Evolutionary conservation across 1,140 invertebrate genomes (phyloP), one percentile per base, ranked within the genome.

Genomic region (Musca vetustissima): DNA sequence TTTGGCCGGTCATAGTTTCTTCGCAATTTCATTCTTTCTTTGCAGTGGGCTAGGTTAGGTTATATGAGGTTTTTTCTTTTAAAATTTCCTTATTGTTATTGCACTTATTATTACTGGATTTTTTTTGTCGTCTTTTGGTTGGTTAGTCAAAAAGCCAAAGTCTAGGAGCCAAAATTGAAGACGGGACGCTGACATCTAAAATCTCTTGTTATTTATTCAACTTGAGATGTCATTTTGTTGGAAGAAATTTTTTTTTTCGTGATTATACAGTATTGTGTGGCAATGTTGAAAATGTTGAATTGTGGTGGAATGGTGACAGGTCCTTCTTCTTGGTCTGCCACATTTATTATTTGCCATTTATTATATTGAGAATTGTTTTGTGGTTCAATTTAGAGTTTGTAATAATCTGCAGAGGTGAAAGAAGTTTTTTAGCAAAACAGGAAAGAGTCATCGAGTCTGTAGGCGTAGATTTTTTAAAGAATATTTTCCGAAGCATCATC

Each of bases 1-100:
- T n/a, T n/a, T n/a, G n/a, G n/a, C n/a, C n/a, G n/a, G n/a, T n/a
- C n/a, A n/a, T n/a, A n/a, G 55, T 59, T 59, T 59, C 17, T 36
- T 49, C 48, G 11, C 32, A n/a, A n/a, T n/a, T 59, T 32, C 55
- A 32, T n/a, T n/a, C n/a, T 59, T 59, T 59, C 55, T 32, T 32
- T n/a, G n/a, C n/a, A 9, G 28, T 32, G 28, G 3, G 7, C 36
- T 43, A 13, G 36, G 11, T 11, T 43, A 13, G 6, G 36, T 28
- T 28, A 8, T 43, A 11, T 13, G 36, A 1, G 36, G 36, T 13
- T 61, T 61, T n/a, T 43, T 52, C 49, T 52, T 61, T 19, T 43
- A 61, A 28, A 61, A 61, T 61, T 61, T 61, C 57, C 57, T 36
- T 61, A 61, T 61, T 61, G 57, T 61, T 61, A 61, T 61, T 61